Evolutionary conservation across 1,140 invertebrate species (phyloP).

Genomic region (Lerema accius): DNA sequence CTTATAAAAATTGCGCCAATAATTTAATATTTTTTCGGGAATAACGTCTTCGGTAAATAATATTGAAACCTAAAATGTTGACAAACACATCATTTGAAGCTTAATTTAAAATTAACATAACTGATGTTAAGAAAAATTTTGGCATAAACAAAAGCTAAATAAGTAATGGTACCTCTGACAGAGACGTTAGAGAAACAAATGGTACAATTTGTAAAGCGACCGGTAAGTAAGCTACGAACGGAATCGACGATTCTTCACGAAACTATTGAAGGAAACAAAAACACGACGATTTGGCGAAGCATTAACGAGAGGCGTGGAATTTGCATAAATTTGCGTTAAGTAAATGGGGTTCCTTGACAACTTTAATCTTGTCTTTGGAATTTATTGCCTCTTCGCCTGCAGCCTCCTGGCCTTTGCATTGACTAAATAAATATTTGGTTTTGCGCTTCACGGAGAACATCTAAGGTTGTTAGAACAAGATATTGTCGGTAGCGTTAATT

Average conservation of each 20-base stretch:
- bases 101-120: too few species aligned
- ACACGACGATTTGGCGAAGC: slow-evolving; percentile 60
- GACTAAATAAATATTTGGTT: slow-evolving; percentile 58
- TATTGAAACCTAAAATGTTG: too few species aligned
- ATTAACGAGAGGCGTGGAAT: slow-evolving; percentile 67
- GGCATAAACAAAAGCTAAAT: neutral
- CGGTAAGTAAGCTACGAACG: slow-evolving; percentile 27
- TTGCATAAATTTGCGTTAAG: slow-evolving; percentile 82
- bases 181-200: slow-evolving; percentile 26
- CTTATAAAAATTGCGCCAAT: too few species aligned
- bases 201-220: slow-evolving; percentile 22
- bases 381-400: slow-evolving; percentile 68
- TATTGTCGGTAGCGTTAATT: slow-evolving; percentile 26
- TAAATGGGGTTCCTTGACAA: slow-evolving; percentile 80
- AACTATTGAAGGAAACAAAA: slow-evolving; percentile 64
- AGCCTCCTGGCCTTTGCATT: slow-evolving; percentile 57
- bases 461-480: slow-evolving; percentile 22
- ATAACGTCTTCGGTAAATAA: too few species aligned
- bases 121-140: too few species aligned
- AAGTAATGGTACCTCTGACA: slow-evolving; percentile 4
- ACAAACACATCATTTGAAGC: too few species aligned
- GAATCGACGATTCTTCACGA: slow-evolving; percentile 30
- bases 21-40: too few species aligned
- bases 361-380: slow-evolving; percentile 80
- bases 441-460: slow-evolving; percentile 29